Conservation (phyloP, 2,113 vertebrate genomes). For the Corynorhinus townsendii region DNA sequence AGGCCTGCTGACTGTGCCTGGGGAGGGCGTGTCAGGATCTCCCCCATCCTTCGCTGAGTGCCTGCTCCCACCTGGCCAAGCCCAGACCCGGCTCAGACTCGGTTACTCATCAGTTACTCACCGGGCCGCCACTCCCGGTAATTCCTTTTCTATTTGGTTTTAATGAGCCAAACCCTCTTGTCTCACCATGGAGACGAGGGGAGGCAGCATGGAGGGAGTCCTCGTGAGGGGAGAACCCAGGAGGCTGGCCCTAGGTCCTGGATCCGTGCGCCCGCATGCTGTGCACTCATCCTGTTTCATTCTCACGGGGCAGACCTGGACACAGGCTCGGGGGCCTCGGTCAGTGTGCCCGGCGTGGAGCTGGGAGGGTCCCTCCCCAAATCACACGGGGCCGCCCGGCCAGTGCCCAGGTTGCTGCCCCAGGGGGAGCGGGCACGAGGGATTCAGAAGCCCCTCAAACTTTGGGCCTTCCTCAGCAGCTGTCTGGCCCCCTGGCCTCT, state of each 20-base stretch:
- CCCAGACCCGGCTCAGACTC: neutral
- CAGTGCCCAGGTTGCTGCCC: rapidly evolving
- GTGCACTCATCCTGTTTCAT: rapidly evolving
- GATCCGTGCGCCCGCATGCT: rapidly evolving
- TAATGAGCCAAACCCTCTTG: conserved; percentile 41
- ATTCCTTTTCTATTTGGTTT: conserved; percentile 53
- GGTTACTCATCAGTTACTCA: conserved; percentile 53
- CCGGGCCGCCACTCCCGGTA: neutral
- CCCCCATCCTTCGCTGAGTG: rapidly evolving
- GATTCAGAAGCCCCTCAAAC: neutral
- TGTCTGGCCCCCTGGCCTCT: neutral
- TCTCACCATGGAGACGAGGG: neutral
- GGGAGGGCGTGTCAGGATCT: neutral
- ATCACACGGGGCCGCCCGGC: neutral
- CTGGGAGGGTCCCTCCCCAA: rapidly evolving
- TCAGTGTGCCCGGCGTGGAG: neutral
- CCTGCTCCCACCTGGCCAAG: neutral
- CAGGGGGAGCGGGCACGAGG: rapidly evolving
- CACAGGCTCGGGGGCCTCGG: rapidly evolving
- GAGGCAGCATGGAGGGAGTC: neutral
- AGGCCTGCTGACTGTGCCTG: neutral
- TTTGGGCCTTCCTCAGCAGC: neutral
- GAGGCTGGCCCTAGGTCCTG: rapidly evolving
- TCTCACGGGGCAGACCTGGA: neutral
- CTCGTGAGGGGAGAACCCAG: neutral